A percentile compares a stretch with the other conserved stretches of the same genome.
phyloP scores from a whole-genome alignment of 2,113 vertebrate species.

The Chloropsis hardwickii region DNA sequence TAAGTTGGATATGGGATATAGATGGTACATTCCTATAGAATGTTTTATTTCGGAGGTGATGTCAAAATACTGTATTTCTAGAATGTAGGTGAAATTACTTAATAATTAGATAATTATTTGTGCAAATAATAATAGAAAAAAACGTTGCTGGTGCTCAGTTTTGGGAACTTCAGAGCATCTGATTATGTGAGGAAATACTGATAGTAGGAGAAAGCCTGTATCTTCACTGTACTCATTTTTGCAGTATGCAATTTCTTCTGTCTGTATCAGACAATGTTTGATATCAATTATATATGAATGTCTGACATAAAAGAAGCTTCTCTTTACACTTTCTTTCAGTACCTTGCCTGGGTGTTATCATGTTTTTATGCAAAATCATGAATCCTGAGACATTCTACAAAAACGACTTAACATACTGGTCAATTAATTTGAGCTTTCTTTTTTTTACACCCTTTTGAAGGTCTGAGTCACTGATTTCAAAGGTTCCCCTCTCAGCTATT shows the following conservation, averaged over 20 bases:
- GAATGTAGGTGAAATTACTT: not conserved
- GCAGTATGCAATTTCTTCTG: fast-evolving
- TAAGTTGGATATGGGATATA: not conserved
- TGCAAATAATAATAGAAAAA: not conserved
- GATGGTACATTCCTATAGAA: not conserved
- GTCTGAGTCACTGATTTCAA: not conserved
- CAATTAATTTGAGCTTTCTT: not conserved
- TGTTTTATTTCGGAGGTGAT: not conserved
- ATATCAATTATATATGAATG: not conserved
- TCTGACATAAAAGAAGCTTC: not conserved
- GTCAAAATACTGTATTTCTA: not conserved
- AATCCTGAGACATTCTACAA: not conserved
- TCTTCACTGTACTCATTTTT: not conserved
- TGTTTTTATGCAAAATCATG: not conserved
- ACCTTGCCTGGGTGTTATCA: not conserved
- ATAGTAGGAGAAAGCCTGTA: not conserved
- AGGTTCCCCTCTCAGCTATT: not conserved
- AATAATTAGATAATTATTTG: not conserved
- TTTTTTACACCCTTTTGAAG: not conserved
- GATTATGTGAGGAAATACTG: not conserved
- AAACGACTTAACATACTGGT: not conserved
- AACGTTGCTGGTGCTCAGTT: not conserved
- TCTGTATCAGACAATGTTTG: not conserved
- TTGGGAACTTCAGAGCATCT: not conserved
- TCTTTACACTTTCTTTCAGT: not conserved